Base-by-base conservation (phyloP, 2,113 vertebrate species). In the Gadus macrocephalus region DNA sequence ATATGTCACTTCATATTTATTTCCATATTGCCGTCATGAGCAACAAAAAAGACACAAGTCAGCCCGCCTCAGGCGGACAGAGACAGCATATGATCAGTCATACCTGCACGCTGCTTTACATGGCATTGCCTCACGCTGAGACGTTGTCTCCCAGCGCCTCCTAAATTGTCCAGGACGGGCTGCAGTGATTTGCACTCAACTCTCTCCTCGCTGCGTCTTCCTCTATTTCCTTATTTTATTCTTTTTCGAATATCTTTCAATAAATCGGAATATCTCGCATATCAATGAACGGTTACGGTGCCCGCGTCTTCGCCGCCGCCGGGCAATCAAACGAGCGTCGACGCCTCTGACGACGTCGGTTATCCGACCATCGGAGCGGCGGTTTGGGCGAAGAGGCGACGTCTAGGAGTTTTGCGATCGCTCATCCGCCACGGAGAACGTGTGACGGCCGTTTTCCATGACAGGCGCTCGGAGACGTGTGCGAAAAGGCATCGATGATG, bases 61-160 rank as follows among this genome's bases (percentile, higher is more conserved):
- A 53, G 76, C 62, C 70, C 64, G 86, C 82, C 76, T 86, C 83
- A 81, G 62, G 71, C 75, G 69, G 65, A 71, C 16, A 38, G 72
- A 71, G 66, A 19, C 59, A 42, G 74, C 79, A 25, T 70, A 74
- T 74, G 63, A 72, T 75, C 60, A 35, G 74, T 88, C 88, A 88
- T 88, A 85, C 86, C 84, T 86, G 78, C 79, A 73, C 66, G 71
- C 74, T 71, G 75, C 20, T 83, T 81, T 73, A 66, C 74, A 67
- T 69, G 8, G 75, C 76, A 78, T 62, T 64, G 71, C 72, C 77
- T 84, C 72, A 49, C 11, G 12, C 5, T 74, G 64, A 73, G 72
- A 79, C 71, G 71, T 84, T 82, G 71, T 58, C 74, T 38, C 38
- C 75, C 74, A 83, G 83, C 70, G 59, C 49, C 76, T 80, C 22